Conservation (phyloP, 1,140 invertebrate genomes). For the Asbolus verrucosus region DNA sequence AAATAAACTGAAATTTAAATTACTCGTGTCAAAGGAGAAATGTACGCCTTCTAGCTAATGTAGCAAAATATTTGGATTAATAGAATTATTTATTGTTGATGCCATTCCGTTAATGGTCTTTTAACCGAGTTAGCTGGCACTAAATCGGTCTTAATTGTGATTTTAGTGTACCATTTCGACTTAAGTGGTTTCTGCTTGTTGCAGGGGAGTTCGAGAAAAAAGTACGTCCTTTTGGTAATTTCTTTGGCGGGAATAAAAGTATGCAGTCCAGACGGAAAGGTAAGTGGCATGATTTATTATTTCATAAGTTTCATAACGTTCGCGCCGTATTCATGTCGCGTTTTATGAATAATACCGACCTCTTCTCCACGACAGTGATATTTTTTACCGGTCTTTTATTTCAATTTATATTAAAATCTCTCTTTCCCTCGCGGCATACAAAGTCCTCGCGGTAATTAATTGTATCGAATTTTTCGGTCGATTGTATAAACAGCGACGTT, state of each 20-base stretch:
- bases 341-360: slow-evolving; percentile 40
- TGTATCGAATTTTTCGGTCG: neutral
- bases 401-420: slow-evolving; percentile 30
- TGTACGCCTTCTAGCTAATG: neutral
- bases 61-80: too few species aligned
- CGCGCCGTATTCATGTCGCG: slow-evolving; percentile 26
- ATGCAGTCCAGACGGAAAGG: slow-evolving; percentile 46
- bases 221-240: slow-evolving; percentile 37
- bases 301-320: slow-evolving; percentile 42
- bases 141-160: too few species aligned
- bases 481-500: too few species aligned
- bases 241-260: slow-evolving; percentile 44
- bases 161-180: too few species aligned
- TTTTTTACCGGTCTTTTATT: slow-evolving; percentile 40
- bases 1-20: neutral
- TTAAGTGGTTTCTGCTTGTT: too few species aligned
- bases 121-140: too few species aligned
- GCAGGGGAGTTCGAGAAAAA: slow-evolving; percentile 37
- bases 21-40: neutral
- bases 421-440: neutral
- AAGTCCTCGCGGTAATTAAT: too few species aligned
- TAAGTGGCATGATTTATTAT: slow-evolving; percentile 44
- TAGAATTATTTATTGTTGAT: too few species aligned
- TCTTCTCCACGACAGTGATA: slow-evolving; percentile 18
- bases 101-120: too few species aligned